These are phyloP conservation scores for Conistra vaccinii DNA, from an alignment of 2,888 invertebrate species.

Conservation along the genomic window DNA sequence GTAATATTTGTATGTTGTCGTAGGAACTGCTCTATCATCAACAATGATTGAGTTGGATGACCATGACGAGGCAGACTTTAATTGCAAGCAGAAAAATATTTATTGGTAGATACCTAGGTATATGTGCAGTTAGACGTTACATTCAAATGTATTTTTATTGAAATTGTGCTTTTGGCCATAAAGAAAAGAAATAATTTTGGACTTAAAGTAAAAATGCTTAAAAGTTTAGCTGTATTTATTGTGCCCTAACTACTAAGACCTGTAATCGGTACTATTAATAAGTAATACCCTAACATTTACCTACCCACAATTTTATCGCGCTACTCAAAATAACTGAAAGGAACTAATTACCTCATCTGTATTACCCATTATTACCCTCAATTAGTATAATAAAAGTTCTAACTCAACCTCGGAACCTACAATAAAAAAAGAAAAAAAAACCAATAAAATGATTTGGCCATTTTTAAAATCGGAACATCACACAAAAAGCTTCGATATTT, in stretches of 20 bases:
- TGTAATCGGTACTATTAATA: background rate
- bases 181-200: background rate
- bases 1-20: background rate
- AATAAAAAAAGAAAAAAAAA: constrained; percentile 28
- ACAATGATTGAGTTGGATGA: background rate
- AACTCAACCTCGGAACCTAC: constrained; percentile 7
- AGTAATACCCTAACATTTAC: background rate
- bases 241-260: background rate
- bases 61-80: background rate
- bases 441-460: constrained; percentile 67
- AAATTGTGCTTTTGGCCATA: background rate
- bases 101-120: background rate
- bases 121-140: background rate
- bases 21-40: background rate
- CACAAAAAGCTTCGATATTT: constrained; percentile 82
- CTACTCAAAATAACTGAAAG: constrained; percentile 6
- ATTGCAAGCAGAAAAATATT: constrained; percentile 21
- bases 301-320: constrained; percentile 22
- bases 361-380: constrained; percentile 34
- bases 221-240: background rate
- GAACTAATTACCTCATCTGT: constrained; percentile 17
- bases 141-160: no score
- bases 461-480: constrained; percentile 68
- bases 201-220: background rate
- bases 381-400: constrained; percentile 31